A percentile compares a stretch with the other conserved stretches of the same genome.
These are phyloP conservation scores for Lutjanus erythropterus DNA, from an alignment of 2,113 vertebrate genomes.

Conservation along the genomic window DNA sequence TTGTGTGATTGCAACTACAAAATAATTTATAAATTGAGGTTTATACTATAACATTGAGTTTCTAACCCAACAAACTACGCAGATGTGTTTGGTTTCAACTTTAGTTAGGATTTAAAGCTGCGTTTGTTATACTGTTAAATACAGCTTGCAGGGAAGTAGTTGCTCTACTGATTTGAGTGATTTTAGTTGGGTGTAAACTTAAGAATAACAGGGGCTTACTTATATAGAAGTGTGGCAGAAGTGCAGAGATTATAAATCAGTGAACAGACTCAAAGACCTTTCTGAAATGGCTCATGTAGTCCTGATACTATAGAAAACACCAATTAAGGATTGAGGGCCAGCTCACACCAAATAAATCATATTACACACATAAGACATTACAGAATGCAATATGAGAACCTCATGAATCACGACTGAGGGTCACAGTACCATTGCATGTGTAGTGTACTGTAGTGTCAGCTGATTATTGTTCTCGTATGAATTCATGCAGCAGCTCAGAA, in stretches of 20 bases:
- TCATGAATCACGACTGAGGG: not conserved
- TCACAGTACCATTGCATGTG: not conserved
- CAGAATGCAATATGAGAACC: not conserved
- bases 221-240: not conserved
- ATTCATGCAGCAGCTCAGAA: constrained; percentile 1
- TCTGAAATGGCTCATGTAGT: not conserved
- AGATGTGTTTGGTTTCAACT: constrained; percentile 13
- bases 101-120: not conserved
- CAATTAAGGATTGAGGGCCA: not conserved
- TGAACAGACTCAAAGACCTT: not conserved
- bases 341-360: not conserved
- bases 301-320: not conserved
- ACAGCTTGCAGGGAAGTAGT: not conserved
- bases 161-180: not conserved
- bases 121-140: not conserved
- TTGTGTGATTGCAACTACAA: not conserved
- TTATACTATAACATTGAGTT: not conserved
- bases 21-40: no score
- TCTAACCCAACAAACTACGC: not conserved
- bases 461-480: constrained; percentile 18
- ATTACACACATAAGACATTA: not conserved
- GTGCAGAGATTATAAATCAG: not conserved
- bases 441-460: not conserved
- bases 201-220: not conserved
- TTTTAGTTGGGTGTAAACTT: not conserved